Evolutionary conservation across 2,888 invertebrate genomes (phyloP).

Genomic region (Opisthograptis luteolata): DNA sequence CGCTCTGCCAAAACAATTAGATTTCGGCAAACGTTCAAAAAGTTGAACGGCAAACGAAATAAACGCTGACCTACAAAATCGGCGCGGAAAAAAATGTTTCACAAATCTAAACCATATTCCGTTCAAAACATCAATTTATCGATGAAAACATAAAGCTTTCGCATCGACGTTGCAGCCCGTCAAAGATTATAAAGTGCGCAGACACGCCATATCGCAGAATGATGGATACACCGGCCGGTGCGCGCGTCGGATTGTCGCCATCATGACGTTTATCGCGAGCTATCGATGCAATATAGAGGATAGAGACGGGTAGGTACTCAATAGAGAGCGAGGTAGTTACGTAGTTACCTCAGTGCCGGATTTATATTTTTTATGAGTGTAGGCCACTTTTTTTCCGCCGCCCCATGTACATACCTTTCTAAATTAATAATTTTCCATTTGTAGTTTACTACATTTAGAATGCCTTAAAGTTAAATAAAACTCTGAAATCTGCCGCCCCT

Average conservation of each 20-base stretch:
- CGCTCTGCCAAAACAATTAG: slow-evolving; percentile 8
- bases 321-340: too few relatives aligned
- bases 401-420: too few relatives aligned
- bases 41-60: slow-evolving; percentile 1
- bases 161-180: slow-evolving; percentile 3
- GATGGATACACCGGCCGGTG: slow-evolving; percentile 27
- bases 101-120: slow-evolving; percentile 4
- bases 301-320: neutral
- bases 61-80: too few relatives aligned
- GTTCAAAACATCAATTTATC: slow-evolving; percentile 6
- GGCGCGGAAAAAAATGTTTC: slow-evolving; percentile 1
- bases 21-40: neutral
- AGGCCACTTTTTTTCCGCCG: too few relatives aligned
- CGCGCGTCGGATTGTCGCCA: slow-evolving; percentile 17
- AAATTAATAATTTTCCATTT: too few relatives aligned
- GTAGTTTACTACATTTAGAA: too few relatives aligned
- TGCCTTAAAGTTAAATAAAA: too few relatives aligned
- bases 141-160: slow-evolving; percentile 12
- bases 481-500: too few relatives aligned
- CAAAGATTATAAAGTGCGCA: slow-evolving; percentile 23
- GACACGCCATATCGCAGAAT: slow-evolving; percentile 24
- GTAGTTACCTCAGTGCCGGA: too few relatives aligned
- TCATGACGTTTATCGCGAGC: slow-evolving; percentile 22
- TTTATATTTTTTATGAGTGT: too few relatives aligned
- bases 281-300: slow-evolving; percentile 18